Evolutionary conservation across 2,113 vertebrate species (phyloP).

Genomic region (Oriolus oriolus): DNA sequence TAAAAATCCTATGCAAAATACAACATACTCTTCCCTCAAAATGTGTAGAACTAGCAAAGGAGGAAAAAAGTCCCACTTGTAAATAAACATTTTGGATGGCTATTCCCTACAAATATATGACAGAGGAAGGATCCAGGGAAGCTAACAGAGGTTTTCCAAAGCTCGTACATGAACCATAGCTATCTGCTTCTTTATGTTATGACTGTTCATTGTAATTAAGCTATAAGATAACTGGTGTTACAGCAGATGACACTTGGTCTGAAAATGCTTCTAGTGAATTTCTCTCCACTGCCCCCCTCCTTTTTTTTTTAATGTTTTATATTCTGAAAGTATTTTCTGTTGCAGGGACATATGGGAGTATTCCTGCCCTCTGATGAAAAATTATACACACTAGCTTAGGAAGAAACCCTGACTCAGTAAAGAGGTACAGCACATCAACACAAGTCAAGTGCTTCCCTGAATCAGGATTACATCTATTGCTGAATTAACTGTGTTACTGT

Average conservation of each 20-base stretch:
- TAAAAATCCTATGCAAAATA: background rate
- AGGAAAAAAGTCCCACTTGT: background rate
- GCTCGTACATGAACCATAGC: background rate
- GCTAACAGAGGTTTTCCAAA: background rate
- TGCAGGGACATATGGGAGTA: background rate
- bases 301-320: background rate
- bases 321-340: background rate
- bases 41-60: background rate
- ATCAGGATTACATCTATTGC: background rate
- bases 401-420: background rate
- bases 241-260: background rate
- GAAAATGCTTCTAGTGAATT: background rate
- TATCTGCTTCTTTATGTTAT: background rate
- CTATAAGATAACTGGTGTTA: background rate
- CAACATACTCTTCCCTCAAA: background rate
- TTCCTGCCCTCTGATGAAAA: background rate
- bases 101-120: background rate
- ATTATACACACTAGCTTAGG: accelerated
- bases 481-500: background rate
- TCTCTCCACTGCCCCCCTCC: background rate
- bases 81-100: background rate
- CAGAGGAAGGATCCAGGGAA: background rate
- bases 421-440: background rate
- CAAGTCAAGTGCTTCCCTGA: background rate
- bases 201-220: background rate